phyloP scores from a whole-genome alignment of 2,113 vertebrate species.

The Deroptyus accipitrinus region DNA sequence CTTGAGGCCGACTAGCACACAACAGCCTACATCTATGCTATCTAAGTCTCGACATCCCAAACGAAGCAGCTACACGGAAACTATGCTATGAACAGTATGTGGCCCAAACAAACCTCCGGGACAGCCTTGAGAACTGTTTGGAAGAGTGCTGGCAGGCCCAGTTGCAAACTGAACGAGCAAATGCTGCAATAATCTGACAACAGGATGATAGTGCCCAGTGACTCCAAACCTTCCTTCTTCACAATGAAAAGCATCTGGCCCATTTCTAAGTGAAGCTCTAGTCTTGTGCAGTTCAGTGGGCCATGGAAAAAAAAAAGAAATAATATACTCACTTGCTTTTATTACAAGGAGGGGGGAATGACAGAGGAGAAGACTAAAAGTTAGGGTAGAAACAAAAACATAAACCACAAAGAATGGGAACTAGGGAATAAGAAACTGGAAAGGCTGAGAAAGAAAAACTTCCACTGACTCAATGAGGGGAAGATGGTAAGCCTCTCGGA shows the following conservation, averaged over 20 bases:
- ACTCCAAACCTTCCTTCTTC: background rate
- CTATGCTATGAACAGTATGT: rapidly evolving
- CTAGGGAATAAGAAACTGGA: background rate
- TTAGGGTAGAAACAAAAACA: background rate
- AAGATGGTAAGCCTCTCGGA: background rate
- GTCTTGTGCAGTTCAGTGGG: background rate
- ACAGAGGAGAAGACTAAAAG: background rate
- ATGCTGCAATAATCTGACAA: background rate
- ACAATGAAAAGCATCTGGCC: background rate
- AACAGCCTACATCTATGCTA: background rate
- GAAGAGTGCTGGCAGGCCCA: background rate
- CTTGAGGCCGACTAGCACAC: background rate
- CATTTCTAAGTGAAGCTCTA: background rate
- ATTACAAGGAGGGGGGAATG: background rate
- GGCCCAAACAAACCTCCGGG: background rate
- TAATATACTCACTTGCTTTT: background rate
- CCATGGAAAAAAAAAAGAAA: background rate
- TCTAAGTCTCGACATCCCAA: background rate
- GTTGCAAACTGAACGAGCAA: background rate
- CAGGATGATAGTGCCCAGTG: background rate
- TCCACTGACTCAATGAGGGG: background rate
- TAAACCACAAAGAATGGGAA: background rate
- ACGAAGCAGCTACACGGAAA: background rate
- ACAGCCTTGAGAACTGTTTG: background rate
- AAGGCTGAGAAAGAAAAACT: background rate